Percentiles rank a stretch among this genome's conserved stretches.
These are phyloP conservation scores for Actinernus sp. DNA, from an alignment of 92 coral and sea anemone species.

Conservation along the genomic window DNA sequence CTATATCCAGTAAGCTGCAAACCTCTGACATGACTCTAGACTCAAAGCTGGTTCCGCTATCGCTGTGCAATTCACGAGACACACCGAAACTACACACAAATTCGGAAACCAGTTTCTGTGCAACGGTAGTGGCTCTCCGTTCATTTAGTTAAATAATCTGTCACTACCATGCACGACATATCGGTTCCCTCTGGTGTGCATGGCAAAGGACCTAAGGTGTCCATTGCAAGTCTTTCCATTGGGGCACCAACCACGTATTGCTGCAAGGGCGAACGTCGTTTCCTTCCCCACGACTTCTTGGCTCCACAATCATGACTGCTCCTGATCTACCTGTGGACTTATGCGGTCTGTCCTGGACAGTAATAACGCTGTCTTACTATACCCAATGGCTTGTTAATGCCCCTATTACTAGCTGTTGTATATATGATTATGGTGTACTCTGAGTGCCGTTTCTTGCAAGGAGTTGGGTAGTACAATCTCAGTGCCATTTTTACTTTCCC, in stretches of 20 bases:
- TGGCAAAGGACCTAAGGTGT: too few relatives aligned
- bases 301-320: conserved; percentile 59
- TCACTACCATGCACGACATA: conserved; percentile 42
- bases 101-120: too few relatives aligned
- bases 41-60: conserved; percentile 74
- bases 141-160: conserved; percentile 65
- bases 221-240: too few relatives aligned
- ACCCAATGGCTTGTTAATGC: too few relatives aligned
- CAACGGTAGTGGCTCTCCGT: conserved; percentile 48
- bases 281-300: conserved; percentile 32
- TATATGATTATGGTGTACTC: conserved; percentile 19
- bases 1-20: too few relatives aligned
- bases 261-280: conserved; percentile 37
- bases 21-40: conserved; percentile 68
- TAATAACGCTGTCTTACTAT: conserved; percentile 20
- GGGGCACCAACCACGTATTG: conserved; percentile 52
- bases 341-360: conserved; percentile 51
- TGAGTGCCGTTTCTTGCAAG: too few relatives aligned
- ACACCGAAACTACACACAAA: conserved; percentile 55
- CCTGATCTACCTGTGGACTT: conserved; percentile 42
- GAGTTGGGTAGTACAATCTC: conserved; percentile 12
- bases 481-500: conserved; percentile 22
- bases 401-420: too few relatives aligned
- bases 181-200: too few relatives aligned
- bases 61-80: conserved; percentile 52